Evolutionary conservation across 1,140 invertebrate species (phyloP).

Genomic region (Pseudobourletiella spinata): DNA sequence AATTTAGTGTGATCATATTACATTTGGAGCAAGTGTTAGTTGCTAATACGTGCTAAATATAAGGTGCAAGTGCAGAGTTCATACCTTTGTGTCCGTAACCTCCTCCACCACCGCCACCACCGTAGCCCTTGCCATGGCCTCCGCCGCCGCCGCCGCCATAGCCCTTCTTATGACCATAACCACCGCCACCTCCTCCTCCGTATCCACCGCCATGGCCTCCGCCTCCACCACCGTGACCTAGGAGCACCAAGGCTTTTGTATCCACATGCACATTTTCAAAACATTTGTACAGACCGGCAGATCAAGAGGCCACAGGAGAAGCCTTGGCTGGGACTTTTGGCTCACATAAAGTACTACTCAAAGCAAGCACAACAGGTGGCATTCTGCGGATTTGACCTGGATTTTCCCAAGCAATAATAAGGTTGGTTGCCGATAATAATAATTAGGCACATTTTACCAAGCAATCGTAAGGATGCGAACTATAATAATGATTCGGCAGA

Average conservation of each 20-base stretch:
- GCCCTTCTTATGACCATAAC: neutral
- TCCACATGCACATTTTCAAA: neutral
- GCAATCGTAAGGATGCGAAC: too few relatives aligned
- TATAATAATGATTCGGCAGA: too few relatives aligned
- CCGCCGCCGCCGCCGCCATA: neutral
- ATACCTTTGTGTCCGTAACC: slow-evolving; percentile 9
- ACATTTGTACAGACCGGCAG: neutral
- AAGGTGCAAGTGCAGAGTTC: neutral
- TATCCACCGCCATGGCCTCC: slow-evolving; percentile 1
- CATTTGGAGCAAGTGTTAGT: neutral
- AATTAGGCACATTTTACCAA: too few relatives aligned
- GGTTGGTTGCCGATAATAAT: too few relatives aligned
- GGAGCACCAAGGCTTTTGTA: too few relatives aligned
- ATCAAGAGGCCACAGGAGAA: too few relatives aligned
- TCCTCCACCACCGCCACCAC: slow-evolving; percentile 12
- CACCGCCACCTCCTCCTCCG: neutral
- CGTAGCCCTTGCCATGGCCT: neutral
- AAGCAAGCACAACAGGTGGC: neutral
- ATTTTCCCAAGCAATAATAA: neutral
- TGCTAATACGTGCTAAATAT: too few relatives aligned
- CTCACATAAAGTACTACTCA: too few relatives aligned
- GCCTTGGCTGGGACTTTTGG: too few relatives aligned
- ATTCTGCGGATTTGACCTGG: neutral
- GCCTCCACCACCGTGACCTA: too few relatives aligned
- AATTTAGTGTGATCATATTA: neutral